phyloP scores from a whole-genome alignment of 2,113 vertebrate species.

The Coracopsis vasa region DNA sequence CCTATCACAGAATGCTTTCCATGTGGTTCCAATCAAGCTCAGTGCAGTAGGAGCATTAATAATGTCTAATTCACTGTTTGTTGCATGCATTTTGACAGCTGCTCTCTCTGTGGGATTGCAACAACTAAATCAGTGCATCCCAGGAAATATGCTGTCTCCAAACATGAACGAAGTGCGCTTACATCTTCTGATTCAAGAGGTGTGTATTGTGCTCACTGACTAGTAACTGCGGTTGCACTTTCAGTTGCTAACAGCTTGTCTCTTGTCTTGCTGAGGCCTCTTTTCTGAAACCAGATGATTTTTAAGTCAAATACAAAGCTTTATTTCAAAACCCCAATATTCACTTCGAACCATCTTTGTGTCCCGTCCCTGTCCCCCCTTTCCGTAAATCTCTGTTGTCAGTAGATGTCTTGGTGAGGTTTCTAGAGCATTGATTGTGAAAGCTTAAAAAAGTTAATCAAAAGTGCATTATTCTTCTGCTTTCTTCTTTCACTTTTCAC shows the following conservation, averaged over 20 bases:
- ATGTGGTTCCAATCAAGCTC: not conserved
- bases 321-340: not conserved
- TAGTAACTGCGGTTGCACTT: not conserved
- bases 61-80: not conserved
- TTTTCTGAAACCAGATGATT: not conserved
- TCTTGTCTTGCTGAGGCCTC: not conserved
- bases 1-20: not conserved
- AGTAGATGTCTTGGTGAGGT: not conserved
- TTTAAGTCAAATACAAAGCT: not conserved
- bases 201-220: rapidly evolving
- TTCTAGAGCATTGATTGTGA: not conserved
- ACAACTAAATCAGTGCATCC: not conserved
- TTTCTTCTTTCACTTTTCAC: not conserved
- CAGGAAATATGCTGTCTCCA: not conserved
- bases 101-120: not conserved
- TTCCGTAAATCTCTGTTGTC: not conserved
- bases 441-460: not conserved
- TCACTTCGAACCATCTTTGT: not conserved
- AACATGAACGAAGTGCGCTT: not conserved
- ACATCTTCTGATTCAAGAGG: not conserved
- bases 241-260: not conserved
- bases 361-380: not conserved
- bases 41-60: not conserved
- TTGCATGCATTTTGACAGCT: not conserved
- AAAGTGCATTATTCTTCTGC: not conserved